Base-by-base conservation (phyloP, 2,113 vertebrate genomes). In the Todiramphus saurophagus region DNA sequence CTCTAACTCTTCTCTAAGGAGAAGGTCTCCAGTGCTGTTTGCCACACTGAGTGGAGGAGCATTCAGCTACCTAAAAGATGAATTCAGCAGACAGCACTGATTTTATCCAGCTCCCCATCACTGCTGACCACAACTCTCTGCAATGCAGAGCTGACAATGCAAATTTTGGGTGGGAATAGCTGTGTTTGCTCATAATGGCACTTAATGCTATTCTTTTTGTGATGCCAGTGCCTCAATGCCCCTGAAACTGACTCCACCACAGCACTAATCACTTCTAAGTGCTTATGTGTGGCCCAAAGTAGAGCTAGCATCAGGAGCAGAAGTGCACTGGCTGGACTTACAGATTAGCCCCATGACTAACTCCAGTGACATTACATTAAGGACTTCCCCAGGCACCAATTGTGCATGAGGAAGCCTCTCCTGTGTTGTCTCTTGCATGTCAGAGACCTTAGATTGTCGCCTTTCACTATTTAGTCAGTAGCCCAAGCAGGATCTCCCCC, bases 301-400 rank as follows among this genome's bases (percentile, higher is more conserved):
- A 58, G 28, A 77, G 58, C 46, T 85, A 66, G 41, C 27, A 24
- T 37, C 51, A 79, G 46, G 25, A 66, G 50, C 41, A 87, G 77
- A 81, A 66, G 39, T 15, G 1, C 13, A 5, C 37, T 19, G 13
- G 9, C 8, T 67, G 55, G 35, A 43, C 14, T 24, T 73, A n/a
- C 37, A 28, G 21, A 15, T 23, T 30, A 11, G 28, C 48, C 31
- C 44, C 35, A n/a, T 2, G 41, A 41, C 50, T 23, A 72, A 33
- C 46, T 73, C 58, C 10, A 17, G 16, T 12, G 35, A 33, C 10
- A 20, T 13, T 31, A 1, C 0, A 0, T 9, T 48, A 62, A 30
- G 2, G 13, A 41, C 31, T 35, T 50, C n/a, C 37, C 31, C 43
- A 73, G 53, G 24, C 37, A 44, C 11, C 7, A 9, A 14, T 31